These are phyloP conservation scores for Bombylius major DNA, from an alignment of 2,888 invertebrate species.

Conservation along the genomic window DNA sequence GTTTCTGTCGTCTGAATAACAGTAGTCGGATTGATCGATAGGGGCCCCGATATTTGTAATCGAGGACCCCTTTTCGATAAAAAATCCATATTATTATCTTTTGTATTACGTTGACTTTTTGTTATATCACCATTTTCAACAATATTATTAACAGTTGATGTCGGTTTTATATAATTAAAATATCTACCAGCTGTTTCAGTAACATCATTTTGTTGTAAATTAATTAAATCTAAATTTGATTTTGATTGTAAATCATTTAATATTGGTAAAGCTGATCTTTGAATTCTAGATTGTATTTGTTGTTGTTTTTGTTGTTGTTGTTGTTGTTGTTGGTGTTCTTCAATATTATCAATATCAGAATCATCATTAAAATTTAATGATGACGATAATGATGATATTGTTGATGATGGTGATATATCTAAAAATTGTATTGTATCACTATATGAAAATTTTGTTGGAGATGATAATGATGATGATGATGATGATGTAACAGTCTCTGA, in stretches of 20 bases:
- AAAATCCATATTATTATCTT: slow-evolving; percentile 35
- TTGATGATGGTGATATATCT: neutral
- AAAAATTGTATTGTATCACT: neutral
- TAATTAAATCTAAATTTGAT: slow-evolving; percentile 24
- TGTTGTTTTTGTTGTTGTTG: too few species aligned
- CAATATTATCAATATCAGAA: slow-evolving; percentile 17
- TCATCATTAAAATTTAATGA: neutral
- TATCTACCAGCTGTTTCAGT: slow-evolving; percentile 27
- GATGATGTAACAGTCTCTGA: neutral
- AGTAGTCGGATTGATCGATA: slow-evolving; percentile 24
- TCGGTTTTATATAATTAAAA: slow-evolving; percentile 34
- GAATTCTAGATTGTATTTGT: slow-evolving; percentile 34
- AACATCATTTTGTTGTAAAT: slow-evolving; percentile 18
- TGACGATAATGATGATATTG: neutral
- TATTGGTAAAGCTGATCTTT: slow-evolving; percentile 45
- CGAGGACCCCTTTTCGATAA: slow-evolving; percentile 37
- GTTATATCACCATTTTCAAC: slow-evolving; percentile 24
- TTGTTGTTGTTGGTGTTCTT: slow-evolving; percentile 21
- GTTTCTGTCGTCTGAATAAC: slow-evolving; percentile 46
- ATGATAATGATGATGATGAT: too few species aligned
- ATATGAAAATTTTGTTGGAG: neutral
- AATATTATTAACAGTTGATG: slow-evolving; percentile 23
- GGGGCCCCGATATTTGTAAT: slow-evolving; percentile 37
- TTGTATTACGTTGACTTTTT: slow-evolving; percentile 25
- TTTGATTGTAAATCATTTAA: slow-evolving; percentile 42